phyloP scores from a whole-genome alignment of 2,888 invertebrate species.

The Chrysotoxum bicinctum region DNA sequence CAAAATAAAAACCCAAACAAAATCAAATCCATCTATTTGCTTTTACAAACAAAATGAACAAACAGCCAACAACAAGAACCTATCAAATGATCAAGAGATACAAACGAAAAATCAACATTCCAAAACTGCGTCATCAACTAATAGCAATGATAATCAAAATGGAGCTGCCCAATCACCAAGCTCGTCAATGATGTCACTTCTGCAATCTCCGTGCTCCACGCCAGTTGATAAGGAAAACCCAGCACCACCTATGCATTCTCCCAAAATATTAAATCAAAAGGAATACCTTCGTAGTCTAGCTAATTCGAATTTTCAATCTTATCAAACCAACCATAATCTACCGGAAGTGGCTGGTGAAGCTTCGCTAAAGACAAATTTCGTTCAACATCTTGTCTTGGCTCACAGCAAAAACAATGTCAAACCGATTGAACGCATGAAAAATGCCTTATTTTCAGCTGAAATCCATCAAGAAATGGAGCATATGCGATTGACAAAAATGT shows the following conservation, averaged over 20 bases:
- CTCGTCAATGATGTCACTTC: neutral
- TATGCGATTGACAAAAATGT: constrained; percentile 76
- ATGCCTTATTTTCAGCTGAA: constrained; percentile 75
- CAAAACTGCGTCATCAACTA: neutral
- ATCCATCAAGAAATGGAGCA: constrained; percentile 76
- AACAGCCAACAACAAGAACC: neutral
- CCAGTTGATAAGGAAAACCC: neutral
- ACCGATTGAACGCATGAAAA: constrained; percentile 74
- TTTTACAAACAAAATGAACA: neutral
- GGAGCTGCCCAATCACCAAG: neutral
- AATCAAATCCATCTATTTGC: neutral
- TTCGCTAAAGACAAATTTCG: constrained; percentile 56
- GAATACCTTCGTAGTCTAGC: neutral
- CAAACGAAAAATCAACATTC: neutral
- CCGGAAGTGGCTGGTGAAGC: constrained; percentile 49
- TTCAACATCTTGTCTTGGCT: constrained; percentile 76
- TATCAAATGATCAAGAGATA: neutral
- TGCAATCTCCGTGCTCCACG: constrained; percentile 2
- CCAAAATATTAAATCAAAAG: neutral
- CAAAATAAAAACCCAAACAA: neutral
- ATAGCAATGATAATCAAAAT: neutral
- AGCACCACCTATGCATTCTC: neutral
- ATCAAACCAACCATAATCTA: neutral
- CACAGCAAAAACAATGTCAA: constrained; percentile 75
- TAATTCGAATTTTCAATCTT: neutral